Percentiles rank a stretch among this genome's conserved stretches.
phyloP scores from a whole-genome alignment of 2,797 vertebrate genomes.

The Chaunax sp. region DNA sequence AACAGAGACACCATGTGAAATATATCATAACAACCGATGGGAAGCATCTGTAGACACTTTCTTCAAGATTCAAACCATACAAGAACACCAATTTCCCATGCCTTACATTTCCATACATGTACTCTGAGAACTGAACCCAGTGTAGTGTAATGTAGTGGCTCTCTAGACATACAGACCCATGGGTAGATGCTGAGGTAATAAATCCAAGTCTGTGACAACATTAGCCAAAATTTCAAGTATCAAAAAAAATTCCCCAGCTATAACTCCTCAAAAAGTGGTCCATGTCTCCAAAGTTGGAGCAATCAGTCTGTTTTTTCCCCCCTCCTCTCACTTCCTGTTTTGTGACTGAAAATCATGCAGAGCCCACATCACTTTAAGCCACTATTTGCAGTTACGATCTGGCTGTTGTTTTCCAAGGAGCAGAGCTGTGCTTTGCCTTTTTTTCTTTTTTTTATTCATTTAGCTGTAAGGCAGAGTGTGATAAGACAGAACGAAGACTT shows the following conservation, averaged over 20 bases:
- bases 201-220: constrained; percentile 7
- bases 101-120: not conserved
- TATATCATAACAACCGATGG: constrained; percentile 1
- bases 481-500: constrained; percentile 86
- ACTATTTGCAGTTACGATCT: constrained; percentile 82
- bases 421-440: constrained; percentile 69
- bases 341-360: constrained; percentile 65
- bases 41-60: not conserved
- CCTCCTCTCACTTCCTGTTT: constrained; percentile 71
- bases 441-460: constrained; percentile 70
- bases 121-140: not conserved
- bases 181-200: constrained; percentile 21
- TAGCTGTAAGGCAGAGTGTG: constrained; percentile 86
- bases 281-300: constrained; percentile 43
- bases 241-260: constrained; percentile 23
- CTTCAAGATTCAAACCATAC: not conserved
- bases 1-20: constrained; percentile 1
- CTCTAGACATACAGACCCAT: constrained; percentile 28
- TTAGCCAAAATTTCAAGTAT: constrained; percentile 2
- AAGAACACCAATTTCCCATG: not conserved
- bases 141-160: constrained; percentile 17
- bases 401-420: constrained; percentile 79
- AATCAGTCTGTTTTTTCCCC: constrained; percentile 22
- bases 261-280: constrained; percentile 25
- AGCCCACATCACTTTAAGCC: constrained; percentile 75